phyloP scores from a whole-genome alignment of 2,113 vertebrate species.

The sheep (Ovis aries) region ARS-UI_Ramb_v3.0 NC_056055.1:249527501-249528000 shows the following conservation, averaged over 20 bases:
- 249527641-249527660: not conserved
- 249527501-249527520: not conserved
- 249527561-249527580: not conserved
- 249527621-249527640: not conserved
- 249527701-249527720: too few species aligned
- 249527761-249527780: not conserved
- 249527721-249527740: not conserved
- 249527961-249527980: too few species aligned
- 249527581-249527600: not conserved
- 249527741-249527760: not conserved
- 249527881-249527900: too few species aligned
- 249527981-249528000: too few species aligned
- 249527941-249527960: too few species aligned
- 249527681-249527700: not conserved
- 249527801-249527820: not conserved
- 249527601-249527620: not conserved
- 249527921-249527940: too few species aligned
- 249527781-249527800: not conserved
- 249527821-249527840: too few species aligned
- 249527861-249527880: too few species aligned
- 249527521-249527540: not conserved
- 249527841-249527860: too few species aligned
- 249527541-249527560: not conserved
- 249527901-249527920: too few species aligned
- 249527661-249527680: not conserved